phyloP scores from a whole-genome alignment of 2,113 vertebrate genomes.

The Ctenodactylus gundi region DNA sequence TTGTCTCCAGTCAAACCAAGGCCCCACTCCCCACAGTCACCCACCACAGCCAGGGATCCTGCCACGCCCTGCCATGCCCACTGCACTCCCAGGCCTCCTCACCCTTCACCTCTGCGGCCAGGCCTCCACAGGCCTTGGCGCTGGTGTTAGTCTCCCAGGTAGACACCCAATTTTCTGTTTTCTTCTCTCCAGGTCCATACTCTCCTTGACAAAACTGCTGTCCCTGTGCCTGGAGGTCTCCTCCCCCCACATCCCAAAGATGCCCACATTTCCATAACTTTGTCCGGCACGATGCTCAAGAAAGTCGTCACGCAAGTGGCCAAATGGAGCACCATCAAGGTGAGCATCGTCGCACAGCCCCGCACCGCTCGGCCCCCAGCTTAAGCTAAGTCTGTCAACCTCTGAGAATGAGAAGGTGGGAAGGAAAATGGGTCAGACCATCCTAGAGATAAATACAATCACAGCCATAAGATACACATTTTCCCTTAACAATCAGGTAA shows the following conservation, averaged over 20 bases:
- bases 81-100: not conserved
- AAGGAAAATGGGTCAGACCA: not conserved
- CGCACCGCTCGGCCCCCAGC: not conserved
- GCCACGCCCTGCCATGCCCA: no score
- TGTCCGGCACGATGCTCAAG: not conserved
- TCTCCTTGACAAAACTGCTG: not conserved
- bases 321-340: constrained; percentile 26
- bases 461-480: not conserved
- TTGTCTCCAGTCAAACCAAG: not conserved
- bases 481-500: not conserved
- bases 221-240: not conserved
- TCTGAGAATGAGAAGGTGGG: not conserved
- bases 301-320: not conserved
- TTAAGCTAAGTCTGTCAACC: not conserved
- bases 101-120: not conserved
- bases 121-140: not conserved
- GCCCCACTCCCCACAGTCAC: not conserved
- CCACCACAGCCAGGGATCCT: not conserved
- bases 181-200: constrained; percentile 28
- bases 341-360: not conserved
- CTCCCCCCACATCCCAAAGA: constrained; percentile 24
- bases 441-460: not conserved
- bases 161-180: not conserved
- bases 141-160: no score
- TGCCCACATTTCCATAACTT: not conserved